A percentile compares a stretch with the other conserved stretches of the same genome.
phyloP scores from a whole-genome alignment of 92 coral and sea anemone species.

The Pocillopora grandis region DNA sequence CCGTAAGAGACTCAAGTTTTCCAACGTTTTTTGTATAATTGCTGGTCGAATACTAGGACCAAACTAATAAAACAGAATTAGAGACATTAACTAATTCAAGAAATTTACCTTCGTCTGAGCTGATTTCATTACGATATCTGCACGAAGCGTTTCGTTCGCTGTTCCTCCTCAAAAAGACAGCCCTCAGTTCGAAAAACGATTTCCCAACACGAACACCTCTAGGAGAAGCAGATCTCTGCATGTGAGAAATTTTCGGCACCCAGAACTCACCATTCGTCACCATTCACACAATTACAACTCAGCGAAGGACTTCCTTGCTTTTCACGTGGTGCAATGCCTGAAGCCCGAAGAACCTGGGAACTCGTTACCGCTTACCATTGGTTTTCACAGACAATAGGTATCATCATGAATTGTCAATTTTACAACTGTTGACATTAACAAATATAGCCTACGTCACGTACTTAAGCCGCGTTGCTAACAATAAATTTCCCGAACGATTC shows the following conservation, averaged over 20 bases:
- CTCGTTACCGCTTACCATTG: too few species aligned
- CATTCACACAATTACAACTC: not conserved
- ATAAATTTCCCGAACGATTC: too few species aligned
- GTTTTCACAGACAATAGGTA: too few species aligned
- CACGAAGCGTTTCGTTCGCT: not conserved
- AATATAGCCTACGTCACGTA: too few species aligned
- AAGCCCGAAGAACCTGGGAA: too few species aligned
- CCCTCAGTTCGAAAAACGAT: not conserved
- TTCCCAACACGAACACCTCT: not conserved
- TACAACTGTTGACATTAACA: too few species aligned
- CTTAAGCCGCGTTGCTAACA: too few species aligned
- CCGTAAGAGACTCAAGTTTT: too few species aligned
- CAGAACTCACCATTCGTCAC: not conserved
- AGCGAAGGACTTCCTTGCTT: not conserved
- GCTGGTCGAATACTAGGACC: not conserved
- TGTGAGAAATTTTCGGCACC: not conserved
- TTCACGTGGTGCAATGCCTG: too few species aligned
- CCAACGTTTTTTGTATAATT: not conserved
- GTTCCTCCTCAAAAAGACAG: not conserved
- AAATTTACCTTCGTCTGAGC: constrained; percentile 11
- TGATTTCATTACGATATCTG: constrained; percentile 18
- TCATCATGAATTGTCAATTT: too few species aligned
- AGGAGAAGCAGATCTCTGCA: not conserved
- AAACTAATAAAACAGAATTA: not conserved
- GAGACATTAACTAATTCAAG: not conserved